phyloP scores from a whole-genome alignment of 2,888 invertebrate genomes.

The Keiferia lycopersicella region DNA sequence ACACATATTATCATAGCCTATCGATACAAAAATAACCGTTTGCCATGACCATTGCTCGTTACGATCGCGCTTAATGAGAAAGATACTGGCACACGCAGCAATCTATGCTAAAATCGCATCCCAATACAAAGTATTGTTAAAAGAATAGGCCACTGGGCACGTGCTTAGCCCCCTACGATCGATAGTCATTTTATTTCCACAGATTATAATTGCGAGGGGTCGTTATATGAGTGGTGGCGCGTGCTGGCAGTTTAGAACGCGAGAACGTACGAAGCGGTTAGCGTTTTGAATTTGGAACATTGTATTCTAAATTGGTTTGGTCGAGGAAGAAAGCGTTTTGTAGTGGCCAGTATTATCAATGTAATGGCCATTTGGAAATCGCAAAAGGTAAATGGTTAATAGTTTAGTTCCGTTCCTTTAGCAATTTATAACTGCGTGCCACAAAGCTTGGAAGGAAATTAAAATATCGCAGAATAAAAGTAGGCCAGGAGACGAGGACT shows the following conservation, averaged over 20 bases:
- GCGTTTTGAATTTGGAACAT: conserved; percentile 20
- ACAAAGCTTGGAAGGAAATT: too few relatives aligned
- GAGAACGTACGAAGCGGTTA: conserved; percentile 16
- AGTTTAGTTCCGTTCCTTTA: background rate
- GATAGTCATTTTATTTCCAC: conserved; percentile 66
- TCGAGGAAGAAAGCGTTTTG: conserved; percentile 13
- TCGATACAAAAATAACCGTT: background rate
- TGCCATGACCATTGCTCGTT: background rate
- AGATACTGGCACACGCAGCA: conserved; percentile 3
- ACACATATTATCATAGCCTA: conserved; percentile 1
- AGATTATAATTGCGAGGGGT: conserved; percentile 63
- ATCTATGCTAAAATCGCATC: background rate
- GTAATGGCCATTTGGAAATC: conserved; percentile 13
- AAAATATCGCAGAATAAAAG: background rate
- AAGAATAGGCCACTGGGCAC: conserved; percentile 13
- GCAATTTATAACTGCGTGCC: too few relatives aligned
- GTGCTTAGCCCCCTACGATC: conserved; percentile 42
- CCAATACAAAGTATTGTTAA: background rate
- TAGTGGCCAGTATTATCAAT: conserved; percentile 11
- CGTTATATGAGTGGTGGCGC: conserved; percentile 65
- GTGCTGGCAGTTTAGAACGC: conserved; percentile 59
- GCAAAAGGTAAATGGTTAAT: background rate
- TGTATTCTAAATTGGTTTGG: conserved; percentile 13
- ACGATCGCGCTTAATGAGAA: background rate
- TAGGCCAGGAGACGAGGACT: conserved; percentile 3